phyloP scores from a whole-genome alignment of 35 echinoderm and acorn worm genomes.

The Chiridota heheva region DNA sequence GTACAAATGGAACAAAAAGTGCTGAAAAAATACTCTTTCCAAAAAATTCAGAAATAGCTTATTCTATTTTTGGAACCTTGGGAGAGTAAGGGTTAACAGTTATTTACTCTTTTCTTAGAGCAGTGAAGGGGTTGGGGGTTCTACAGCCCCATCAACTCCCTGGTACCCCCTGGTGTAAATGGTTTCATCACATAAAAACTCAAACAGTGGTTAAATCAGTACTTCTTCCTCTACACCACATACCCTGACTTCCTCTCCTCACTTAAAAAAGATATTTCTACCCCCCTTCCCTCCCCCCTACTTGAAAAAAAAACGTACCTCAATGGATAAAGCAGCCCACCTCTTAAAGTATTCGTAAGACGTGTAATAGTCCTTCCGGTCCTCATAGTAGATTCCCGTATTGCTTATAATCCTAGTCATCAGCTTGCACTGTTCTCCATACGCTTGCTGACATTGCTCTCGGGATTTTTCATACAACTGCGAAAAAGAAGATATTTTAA shows the following conservation, averaged over 20 bases:
- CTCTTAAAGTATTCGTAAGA: slow-evolving; percentile 81
- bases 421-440: slow-evolving; percentile 87
- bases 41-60: no score
- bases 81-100: no score
- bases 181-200: no score
- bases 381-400: slow-evolving; percentile 92
- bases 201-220: neutral
- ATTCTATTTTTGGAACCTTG: no score
- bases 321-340: slow-evolving; percentile 71
- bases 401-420: slow-evolving; percentile 94
- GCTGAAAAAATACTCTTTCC: no score
- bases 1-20: no score
- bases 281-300: no score
- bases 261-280: no score
- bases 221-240: neutral
- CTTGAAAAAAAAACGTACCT: slow-evolving; percentile 46
- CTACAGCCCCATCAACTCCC: no score
- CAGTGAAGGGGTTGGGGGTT: no score
- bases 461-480: slow-evolving; percentile 75
- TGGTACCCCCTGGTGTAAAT: no score
- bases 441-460: slow-evolving; percentile 97
- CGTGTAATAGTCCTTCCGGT: slow-evolving; percentile 66
- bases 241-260: neutral
- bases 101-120: no score
- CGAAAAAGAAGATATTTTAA: neutral